Conservation (phyloP, 2,888 invertebrate species). For the Troilus luridus region DNA sequence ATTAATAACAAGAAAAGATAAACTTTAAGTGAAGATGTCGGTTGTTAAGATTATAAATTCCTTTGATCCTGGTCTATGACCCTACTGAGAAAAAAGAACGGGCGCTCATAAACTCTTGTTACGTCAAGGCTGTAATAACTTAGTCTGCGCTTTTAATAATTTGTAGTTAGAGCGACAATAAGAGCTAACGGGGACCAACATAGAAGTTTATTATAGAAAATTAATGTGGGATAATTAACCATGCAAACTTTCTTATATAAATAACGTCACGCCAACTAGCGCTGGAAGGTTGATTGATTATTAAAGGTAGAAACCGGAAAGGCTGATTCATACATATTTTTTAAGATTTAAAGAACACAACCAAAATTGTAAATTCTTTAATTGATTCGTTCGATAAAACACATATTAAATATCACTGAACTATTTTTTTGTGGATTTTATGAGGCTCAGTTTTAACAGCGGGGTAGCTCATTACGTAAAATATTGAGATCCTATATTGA, state of each 20-base stretch:
- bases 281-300: too few relatives aligned
- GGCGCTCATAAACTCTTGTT: neutral
- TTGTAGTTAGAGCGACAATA: conserved; percentile 1
- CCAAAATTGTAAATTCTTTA: too few relatives aligned
- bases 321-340: too few relatives aligned
- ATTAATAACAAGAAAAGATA: neutral
- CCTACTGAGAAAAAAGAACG: conserved; percentile 2
- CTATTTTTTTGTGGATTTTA: too few relatives aligned
- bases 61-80: neutral
- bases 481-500: too few relatives aligned
- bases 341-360: too few relatives aligned
- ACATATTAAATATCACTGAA: too few relatives aligned
- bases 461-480: too few relatives aligned
- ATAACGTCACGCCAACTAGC: neutral
- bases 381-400: too few relatives aligned
- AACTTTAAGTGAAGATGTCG: neutral
- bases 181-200: neutral
- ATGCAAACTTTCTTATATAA: neutral
- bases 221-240: neutral
- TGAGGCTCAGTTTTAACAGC: too few relatives aligned
- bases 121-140: conserved; percentile 2
- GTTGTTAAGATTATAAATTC: neutral
- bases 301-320: too few relatives aligned
- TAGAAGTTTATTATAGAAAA: neutral
- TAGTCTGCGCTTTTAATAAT: neutral